These are phyloP conservation scores for Drosophila multiciliata DNA, from an alignment of 2,888 invertebrate genomes.

Conservation along the genomic window DNA sequence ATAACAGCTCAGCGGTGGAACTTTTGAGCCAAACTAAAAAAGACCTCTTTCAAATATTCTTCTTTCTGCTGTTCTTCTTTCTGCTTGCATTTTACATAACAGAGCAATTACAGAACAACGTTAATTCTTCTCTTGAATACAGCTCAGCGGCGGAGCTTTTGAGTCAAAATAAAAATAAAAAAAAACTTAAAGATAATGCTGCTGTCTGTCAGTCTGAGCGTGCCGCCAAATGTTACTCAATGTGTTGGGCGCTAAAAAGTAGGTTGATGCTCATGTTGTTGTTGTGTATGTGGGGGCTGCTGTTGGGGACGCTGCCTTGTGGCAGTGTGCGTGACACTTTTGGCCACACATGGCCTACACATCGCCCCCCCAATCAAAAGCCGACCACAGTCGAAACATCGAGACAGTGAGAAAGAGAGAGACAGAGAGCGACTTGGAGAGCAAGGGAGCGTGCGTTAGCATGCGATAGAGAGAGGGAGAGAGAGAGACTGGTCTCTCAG, in stretches of 20 bases:
- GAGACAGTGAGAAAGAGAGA: neutral
- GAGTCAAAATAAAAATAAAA: neutral
- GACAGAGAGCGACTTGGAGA: neutral
- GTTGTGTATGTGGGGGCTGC: slow-evolving; percentile 50
- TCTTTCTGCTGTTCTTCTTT: neutral
- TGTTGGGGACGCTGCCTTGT: slow-evolving; percentile 30
- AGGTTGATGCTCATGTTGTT: slow-evolving; percentile 58
- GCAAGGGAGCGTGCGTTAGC: neutral
- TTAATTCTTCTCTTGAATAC: neutral
- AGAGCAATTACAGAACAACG: neutral
- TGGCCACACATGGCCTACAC: slow-evolving; percentile 67
- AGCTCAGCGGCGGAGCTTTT: neutral
- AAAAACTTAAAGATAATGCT: slow-evolving; percentile 3
- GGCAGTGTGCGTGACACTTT: slow-evolving; percentile 67
- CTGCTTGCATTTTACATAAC: neutral
- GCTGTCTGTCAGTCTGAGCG: slow-evolving; percentile 18
- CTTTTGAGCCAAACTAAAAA: neutral
- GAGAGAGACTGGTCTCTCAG: slow-evolving; percentile 30
- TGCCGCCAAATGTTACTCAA: slow-evolving; percentile 71
- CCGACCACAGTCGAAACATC: slow-evolving; percentile 38
- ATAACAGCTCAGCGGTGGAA: neutral
- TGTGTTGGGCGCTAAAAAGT: slow-evolving; percentile 68
- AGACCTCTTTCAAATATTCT: neutral
- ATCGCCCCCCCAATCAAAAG: slow-evolving; percentile 70
- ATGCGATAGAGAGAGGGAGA: neutral